Percentiles rank a stretch among this genome's conserved stretches.
Evolutionary conservation across 2,888 invertebrate genomes (phyloP).

Genomic region (Drosophila recens): DNA sequence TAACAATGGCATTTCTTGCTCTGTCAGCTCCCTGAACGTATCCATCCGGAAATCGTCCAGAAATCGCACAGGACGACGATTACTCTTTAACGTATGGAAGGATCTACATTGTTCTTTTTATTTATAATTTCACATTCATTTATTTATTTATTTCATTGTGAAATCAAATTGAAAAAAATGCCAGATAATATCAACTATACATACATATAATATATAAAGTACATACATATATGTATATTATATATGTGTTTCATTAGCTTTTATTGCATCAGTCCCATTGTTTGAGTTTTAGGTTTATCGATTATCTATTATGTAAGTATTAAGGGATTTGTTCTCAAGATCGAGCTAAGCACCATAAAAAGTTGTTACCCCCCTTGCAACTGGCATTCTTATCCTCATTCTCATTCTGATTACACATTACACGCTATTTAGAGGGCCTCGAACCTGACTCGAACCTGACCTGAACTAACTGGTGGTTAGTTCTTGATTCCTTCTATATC

Average conservation of each 20-base stretch:
- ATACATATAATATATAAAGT: conserved; percentile 20
- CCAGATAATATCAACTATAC: conserved; percentile 50
- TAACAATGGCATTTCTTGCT: conserved; percentile 56
- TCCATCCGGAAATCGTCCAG: conserved; percentile 10
- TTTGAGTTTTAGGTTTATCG: conserved; percentile 69
- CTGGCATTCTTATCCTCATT: conserved; percentile 37
- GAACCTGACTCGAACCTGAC: not conserved
- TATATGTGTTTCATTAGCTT: conserved; percentile 45
- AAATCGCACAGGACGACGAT: conserved; percentile 41
- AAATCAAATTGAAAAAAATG: conserved; percentile 51
- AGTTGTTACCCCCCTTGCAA: conserved; percentile 51
- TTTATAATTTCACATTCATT: conserved; percentile 8
- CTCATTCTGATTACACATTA: not conserved
- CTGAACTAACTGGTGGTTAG: conserved; percentile 5
- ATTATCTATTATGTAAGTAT: conserved; percentile 34
- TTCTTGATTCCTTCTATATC: conserved; percentile 9
- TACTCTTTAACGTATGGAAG: conserved; percentile 46
- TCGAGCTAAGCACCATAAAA: conserved; percentile 75
- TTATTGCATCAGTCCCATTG: conserved; percentile 78
- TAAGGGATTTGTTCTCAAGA: conserved; percentile 55
- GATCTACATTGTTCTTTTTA: conserved; percentile 43
- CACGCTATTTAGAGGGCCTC: conserved; percentile 1
- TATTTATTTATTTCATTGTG: conserved; percentile 17
- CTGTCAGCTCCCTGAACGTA: conserved; percentile 25
- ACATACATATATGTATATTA: conserved; percentile 16